Conservation (phyloP, 2,888 invertebrate genomes). For the Drosophila histrio region DNA sequence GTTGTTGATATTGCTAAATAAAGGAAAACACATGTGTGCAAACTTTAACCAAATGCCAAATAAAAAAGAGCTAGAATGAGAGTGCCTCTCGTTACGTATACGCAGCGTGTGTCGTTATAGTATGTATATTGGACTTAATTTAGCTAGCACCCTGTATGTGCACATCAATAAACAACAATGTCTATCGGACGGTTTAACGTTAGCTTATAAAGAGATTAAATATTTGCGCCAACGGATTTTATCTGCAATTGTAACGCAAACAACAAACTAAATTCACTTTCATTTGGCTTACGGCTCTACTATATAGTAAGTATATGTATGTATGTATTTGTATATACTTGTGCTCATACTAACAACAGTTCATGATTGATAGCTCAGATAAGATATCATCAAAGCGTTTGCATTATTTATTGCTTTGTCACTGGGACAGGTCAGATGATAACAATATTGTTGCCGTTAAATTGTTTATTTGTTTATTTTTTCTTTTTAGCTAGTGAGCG, state of each 20-base stretch:
- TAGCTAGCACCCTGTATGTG: constrained; percentile 8
- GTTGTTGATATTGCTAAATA: constrained; percentile 46
- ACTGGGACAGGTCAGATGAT: constrained; percentile 43
- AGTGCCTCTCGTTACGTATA: constrained; percentile 54
- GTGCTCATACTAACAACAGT: constrained; percentile 16
- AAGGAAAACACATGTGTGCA: constrained; percentile 75
- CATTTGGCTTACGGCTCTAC: constrained; percentile 12
- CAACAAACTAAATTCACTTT: constrained; percentile 52
- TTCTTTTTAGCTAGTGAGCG: constrained; percentile 14
- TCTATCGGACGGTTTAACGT: constrained; percentile 23
- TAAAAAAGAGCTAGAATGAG: constrained; percentile 4
- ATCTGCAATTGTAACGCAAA: constrained; percentile 33
- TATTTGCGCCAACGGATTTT: constrained; percentile 29
- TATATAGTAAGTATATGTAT: neutral
- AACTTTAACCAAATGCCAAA: constrained; percentile 56
- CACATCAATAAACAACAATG: constrained; percentile 31
- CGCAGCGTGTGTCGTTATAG: constrained; percentile 52
- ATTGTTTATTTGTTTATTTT: constrained; percentile 6
- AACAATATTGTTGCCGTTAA: constrained; percentile 19
- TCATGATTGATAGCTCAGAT: constrained; percentile 66
- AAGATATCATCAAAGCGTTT: constrained; percentile 57
- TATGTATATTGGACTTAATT: constrained; percentile 11
- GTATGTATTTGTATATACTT: neutral
- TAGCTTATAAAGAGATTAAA: constrained; percentile 54
- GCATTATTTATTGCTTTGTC: constrained; percentile 51